phyloP scores from a whole-genome alignment of 1,140 invertebrate species.

The Bombus consobrinus region DNA sequence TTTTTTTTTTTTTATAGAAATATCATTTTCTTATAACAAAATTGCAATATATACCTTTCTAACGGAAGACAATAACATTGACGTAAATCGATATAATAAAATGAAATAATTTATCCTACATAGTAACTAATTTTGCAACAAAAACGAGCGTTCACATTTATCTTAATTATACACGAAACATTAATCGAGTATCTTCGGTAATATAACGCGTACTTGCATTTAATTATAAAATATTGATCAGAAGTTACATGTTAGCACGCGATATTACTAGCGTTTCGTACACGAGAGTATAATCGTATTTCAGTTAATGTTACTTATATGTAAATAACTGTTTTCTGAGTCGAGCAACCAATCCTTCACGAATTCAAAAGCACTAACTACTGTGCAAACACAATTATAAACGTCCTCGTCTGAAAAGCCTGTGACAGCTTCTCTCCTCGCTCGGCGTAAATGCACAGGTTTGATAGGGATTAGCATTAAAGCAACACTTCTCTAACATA shows the following conservation, averaged over 20 bases:
- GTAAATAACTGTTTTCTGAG: not conserved
- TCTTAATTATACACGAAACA: not conserved
- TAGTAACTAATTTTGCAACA: not conserved
- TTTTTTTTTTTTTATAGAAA: no score
- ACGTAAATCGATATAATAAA: not conserved
- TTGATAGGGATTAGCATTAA: conserved; percentile 10
- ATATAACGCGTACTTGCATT: no score
- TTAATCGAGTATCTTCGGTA: no score
- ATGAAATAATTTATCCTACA: no score
- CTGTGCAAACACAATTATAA: conserved; percentile 7
- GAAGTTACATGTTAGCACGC: not conserved
- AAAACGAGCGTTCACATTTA: not conserved
- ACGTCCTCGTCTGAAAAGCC: not conserved
- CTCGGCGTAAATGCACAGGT: conserved; percentile 6
- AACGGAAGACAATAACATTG: not conserved
- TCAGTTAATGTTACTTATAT: not conserved
- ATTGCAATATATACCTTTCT: no score
- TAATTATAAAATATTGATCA: no score
- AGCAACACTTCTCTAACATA: not conserved
- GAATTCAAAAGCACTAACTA: conserved; percentile 4
- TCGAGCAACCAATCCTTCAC: not conserved
- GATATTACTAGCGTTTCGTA: not conserved
- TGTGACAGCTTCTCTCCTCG: not conserved
- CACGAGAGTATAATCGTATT: not conserved
- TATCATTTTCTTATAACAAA: not conserved